Conservation (phyloP, 2,797 vertebrate genomes). For the Periparus ater region DNA sequence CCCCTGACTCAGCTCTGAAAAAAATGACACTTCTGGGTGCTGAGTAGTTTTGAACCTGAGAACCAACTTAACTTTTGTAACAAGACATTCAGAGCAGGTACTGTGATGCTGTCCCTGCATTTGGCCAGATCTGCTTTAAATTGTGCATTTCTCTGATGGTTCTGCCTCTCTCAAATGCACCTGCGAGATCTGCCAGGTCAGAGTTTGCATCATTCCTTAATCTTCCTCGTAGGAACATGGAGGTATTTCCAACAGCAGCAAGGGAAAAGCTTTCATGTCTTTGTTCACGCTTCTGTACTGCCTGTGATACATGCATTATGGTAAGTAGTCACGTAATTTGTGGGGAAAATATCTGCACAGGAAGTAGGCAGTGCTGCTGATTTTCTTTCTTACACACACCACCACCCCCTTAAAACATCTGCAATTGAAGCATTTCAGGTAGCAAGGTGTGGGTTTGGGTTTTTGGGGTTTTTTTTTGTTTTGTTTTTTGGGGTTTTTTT, state of each 20-base stretch:
- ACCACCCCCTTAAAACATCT: background rate
- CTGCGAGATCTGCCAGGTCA: background rate
- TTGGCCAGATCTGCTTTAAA: background rate
- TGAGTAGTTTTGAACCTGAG: background rate
- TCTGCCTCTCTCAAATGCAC: background rate
- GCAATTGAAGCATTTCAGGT: background rate
- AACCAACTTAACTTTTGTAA: background rate
- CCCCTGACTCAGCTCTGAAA: background rate
- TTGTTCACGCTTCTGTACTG: background rate
- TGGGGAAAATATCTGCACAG: background rate
- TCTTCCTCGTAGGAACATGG: background rate
- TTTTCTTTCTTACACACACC: background rate
- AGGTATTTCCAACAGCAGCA: background rate
- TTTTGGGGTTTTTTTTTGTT: rapidly evolving
- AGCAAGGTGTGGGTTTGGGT: background rate
- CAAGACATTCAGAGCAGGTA: rapidly evolving
- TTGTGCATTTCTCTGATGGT: rapidly evolving
- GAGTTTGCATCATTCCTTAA: background rate
- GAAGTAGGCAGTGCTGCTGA: background rate
- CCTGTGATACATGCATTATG: background rate
- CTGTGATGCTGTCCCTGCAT: background rate
- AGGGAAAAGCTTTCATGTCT: background rate
- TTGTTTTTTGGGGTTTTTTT: background rate
- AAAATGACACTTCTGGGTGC: background rate
- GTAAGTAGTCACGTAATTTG: background rate